Conservation (phyloP, 2,113 vertebrate species). For the Grallaria varia region DNA sequence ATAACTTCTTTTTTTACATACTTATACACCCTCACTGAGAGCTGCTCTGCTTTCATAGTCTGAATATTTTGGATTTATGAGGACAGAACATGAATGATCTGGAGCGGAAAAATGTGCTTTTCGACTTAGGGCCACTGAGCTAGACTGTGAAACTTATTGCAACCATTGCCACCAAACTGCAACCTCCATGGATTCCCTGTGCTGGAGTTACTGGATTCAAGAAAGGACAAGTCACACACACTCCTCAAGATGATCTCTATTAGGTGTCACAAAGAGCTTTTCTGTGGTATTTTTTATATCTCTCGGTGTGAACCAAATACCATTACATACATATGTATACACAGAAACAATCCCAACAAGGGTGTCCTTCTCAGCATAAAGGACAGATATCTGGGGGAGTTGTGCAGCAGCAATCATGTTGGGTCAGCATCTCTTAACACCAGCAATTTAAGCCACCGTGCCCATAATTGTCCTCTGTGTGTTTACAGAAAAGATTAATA, state of each 20-base stretch:
- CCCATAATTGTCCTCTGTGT: neutral
- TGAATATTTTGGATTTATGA: neutral
- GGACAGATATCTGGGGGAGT: slow-evolving; percentile 19
- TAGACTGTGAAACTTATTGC: neutral
- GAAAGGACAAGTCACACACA: neutral
- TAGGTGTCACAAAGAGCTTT: neutral
- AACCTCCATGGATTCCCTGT: neutral
- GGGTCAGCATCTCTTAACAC: slow-evolving; percentile 37
- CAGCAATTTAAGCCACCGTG: neutral
- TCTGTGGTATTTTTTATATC: neutral
- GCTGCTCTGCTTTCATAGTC: neutral
- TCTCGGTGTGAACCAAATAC: neutral
- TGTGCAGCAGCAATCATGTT: neutral
- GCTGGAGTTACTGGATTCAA: neutral
- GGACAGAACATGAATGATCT: neutral
- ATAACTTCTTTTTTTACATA: neutral
- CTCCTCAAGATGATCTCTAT: neutral
- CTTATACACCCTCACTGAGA: neutral
- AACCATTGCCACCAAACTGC: neutral
- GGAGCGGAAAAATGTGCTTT: neutral
- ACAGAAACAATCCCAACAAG: neutral
- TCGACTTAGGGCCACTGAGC: neutral
- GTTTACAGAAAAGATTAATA: slow-evolving; percentile 41
- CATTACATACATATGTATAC: neutral
- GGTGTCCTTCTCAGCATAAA: slow-evolving; percentile 27